These are phyloP conservation scores for Aurelia sp. DNA, from an alignment of 30 jellyfish, hydroid and myxozoan genomes.

Conservation along the genomic window DNA sequence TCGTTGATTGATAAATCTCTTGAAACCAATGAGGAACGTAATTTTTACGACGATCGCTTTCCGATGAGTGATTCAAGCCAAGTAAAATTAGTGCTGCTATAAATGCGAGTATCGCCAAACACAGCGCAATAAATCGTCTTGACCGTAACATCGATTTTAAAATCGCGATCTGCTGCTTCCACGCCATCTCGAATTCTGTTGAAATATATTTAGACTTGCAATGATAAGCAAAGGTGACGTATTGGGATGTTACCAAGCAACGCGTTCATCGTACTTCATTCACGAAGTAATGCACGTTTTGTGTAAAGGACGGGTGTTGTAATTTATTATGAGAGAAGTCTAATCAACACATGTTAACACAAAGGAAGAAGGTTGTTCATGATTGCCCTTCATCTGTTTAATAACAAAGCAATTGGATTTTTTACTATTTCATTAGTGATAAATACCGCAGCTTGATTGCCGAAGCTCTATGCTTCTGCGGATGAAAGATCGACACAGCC, in stretches of 20 bases:
- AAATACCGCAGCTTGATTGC: no score
- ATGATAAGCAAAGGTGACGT: neutral
- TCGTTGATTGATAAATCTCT: neutral
- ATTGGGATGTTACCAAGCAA: neutral
- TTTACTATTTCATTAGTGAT: no score
- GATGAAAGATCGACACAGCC: no score
- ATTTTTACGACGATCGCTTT: neutral
- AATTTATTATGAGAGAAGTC: no score
- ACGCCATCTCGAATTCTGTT: neutral
- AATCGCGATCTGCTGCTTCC: neutral
- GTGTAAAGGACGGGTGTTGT: no score
- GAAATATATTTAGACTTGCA: neutral
- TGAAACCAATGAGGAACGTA: neutral
- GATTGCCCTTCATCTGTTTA: no score
- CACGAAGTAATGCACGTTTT: no score
- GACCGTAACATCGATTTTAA: neutral
- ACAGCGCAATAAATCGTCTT: neutral
- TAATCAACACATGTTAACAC: no score
- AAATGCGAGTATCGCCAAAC: slow-evolving; percentile 1
- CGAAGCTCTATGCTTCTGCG: no score
- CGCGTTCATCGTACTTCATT: neutral
- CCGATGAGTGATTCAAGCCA: neutral
- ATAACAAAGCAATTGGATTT: no score
- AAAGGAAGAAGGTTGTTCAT: no score
- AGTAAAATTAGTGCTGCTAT: slow-evolving; percentile 8